These are phyloP conservation scores for Danaus chrysippus DNA, from an alignment of 2,888 invertebrate species.

Conservation along the genomic window DNA sequence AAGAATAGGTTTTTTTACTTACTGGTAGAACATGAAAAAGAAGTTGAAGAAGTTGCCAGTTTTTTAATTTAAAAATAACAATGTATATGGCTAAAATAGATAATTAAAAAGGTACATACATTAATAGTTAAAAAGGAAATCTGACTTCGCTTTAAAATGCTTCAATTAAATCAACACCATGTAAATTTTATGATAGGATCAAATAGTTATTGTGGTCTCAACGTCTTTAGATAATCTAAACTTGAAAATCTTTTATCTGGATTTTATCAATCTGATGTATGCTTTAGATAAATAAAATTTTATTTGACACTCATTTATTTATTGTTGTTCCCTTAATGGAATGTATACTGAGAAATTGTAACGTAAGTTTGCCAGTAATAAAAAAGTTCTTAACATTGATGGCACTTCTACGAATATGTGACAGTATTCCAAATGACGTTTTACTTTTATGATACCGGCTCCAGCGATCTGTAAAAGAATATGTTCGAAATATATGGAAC, in stretches of 20 bases:
- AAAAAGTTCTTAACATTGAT: background rate
- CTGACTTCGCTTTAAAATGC: background rate
- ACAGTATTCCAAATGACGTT: conserved; percentile 1
- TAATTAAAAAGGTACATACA: too few species aligned
- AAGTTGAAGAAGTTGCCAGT: too few species aligned
- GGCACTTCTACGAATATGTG: background rate
- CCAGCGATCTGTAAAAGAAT: background rate
- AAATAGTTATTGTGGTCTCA: background rate
- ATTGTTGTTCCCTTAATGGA: background rate
- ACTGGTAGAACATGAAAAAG: too few species aligned
- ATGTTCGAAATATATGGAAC: background rate
- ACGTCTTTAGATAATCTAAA: background rate
- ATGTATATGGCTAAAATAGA: too few species aligned
- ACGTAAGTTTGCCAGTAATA: background rate
- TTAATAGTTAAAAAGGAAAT: too few species aligned
- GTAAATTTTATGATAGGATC: background rate
- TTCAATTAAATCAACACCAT: background rate
- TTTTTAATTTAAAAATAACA: too few species aligned
- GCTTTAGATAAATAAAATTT: background rate
- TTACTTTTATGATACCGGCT: background rate
- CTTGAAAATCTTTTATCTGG: background rate
- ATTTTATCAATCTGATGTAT: background rate
- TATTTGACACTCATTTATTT: background rate
- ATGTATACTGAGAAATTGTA: background rate
- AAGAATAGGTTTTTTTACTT: too few species aligned